Percentiles rank a stretch among this genome's conserved stretches.
Conservation (phyloP, 2,888 invertebrate genomes). For the Machimus rusticus region DNA sequence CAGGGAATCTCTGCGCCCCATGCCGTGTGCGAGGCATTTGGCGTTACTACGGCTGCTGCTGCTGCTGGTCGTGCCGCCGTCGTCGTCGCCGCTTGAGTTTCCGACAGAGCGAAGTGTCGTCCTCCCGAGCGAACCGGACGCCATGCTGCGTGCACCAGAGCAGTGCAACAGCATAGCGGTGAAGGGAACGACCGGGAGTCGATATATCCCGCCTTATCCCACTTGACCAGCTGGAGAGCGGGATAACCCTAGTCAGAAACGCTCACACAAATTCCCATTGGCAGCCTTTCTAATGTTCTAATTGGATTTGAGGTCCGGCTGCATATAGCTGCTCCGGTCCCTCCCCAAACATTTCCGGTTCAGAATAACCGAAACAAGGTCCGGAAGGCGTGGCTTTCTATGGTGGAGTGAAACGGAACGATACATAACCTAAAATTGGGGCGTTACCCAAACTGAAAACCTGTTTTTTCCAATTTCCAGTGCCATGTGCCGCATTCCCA, state of each 20-base stretch:
- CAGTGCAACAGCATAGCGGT: background rate
- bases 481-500: background rate
- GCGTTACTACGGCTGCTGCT: constrained; percentile 41
- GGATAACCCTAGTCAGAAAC: background rate
- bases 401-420: background rate
- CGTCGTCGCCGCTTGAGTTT: background rate
- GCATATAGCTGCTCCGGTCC: background rate
- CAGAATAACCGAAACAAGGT: background rate
- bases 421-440: background rate
- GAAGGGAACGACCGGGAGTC: background rate
- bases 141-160: constrained; percentile 33
- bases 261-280: background rate
- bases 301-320: background rate
- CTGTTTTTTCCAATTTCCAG: background rate
- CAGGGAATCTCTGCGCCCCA: constrained; percentile 49
- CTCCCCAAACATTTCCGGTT: background rate
- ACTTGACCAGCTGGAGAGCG: background rate
- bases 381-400: background rate
- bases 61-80: background rate
- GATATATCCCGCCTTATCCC: background rate
- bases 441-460: background rate
- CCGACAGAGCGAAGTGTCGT: background rate
- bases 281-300: constrained; percentile 20
- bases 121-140: background rate
- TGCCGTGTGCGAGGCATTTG: constrained; percentile 43